Evolutionary conservation across 2,797 vertebrate genomes (phyloP).

Genomic region (Artibeus jamaicensis): DNA sequence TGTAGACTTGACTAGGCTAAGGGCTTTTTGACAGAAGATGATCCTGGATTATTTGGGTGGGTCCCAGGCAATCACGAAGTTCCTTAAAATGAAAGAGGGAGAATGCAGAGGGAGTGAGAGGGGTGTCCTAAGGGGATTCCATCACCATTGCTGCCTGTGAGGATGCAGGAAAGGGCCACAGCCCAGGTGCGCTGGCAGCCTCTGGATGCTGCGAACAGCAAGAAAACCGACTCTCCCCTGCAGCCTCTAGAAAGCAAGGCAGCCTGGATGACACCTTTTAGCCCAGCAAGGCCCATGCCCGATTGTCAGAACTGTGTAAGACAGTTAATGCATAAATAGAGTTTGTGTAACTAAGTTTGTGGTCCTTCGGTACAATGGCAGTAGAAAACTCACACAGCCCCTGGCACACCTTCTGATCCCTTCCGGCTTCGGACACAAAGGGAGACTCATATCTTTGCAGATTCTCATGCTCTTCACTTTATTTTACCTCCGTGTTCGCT

Average conservation of each 20-base stretch:
- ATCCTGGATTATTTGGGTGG: neutral
- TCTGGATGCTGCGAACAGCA: neutral
- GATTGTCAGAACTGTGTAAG: neutral
- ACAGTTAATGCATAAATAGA: neutral
- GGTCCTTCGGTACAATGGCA: neutral
- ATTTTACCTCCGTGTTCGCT: neutral
- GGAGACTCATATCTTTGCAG: neutral
- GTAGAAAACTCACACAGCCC: neutral
- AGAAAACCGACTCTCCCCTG: neutral
- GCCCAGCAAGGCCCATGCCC: neutral
- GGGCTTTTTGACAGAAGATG: neutral
- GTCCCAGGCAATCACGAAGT: neutral
- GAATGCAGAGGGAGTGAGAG: neutral
- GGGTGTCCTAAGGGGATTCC: neutral
- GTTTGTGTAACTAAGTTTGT: neutral
- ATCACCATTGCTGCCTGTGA: neutral
- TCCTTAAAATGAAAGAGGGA: neutral
- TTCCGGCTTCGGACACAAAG: neutral
- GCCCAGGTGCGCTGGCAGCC: neutral
- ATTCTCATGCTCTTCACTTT: neutral
- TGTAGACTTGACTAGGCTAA: neutral
- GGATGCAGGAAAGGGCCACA: neutral
- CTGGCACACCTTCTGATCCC: neutral
- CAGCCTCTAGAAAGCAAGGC: neutral
- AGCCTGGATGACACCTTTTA: neutral